Evolutionary conservation across 2,888 invertebrate species (phyloP).

Genomic region (Tinea pellionella): DNA sequence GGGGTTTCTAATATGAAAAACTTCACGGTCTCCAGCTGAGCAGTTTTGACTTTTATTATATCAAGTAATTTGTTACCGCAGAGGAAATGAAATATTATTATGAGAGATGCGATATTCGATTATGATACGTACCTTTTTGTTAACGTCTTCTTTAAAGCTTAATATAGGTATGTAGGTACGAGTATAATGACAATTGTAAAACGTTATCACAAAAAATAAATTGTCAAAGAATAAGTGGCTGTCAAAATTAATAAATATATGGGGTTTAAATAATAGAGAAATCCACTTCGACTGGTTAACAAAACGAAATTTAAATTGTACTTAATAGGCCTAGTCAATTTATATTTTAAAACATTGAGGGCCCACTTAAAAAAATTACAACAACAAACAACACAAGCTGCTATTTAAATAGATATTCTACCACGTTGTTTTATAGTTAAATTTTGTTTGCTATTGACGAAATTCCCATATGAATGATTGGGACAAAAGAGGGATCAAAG

Average conservation of each 20-base stretch:
- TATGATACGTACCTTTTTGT: background rate
- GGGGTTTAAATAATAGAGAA: background rate
- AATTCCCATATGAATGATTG: slow-evolving; percentile 11
- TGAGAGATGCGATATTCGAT: background rate
- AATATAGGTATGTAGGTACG: no score
- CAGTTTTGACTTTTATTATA: slow-evolving; percentile 6
- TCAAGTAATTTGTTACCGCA: background rate
- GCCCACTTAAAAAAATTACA: background rate
- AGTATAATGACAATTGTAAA: background rate
- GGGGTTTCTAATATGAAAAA: slow-evolving; percentile 11
- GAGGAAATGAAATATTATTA: background rate
- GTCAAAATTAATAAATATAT: slow-evolving; percentile 5
- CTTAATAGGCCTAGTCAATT: slow-evolving; percentile 15
- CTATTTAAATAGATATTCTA: background rate
- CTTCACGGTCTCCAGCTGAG: slow-evolving; percentile 8
- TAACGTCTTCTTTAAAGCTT: background rate
- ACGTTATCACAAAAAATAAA: background rate
- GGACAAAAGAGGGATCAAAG: slow-evolving; percentile 50
- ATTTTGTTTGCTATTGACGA: background rate
- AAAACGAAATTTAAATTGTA: slow-evolving; percentile 5
- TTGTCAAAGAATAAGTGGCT: background rate
- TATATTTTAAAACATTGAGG: slow-evolving; percentile 14
- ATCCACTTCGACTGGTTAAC: background rate
- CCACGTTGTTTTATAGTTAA: background rate
- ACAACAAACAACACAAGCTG: background rate